Conservation (phyloP, 2,113 vertebrate genomes). For the Panurus biarmicus region DNA sequence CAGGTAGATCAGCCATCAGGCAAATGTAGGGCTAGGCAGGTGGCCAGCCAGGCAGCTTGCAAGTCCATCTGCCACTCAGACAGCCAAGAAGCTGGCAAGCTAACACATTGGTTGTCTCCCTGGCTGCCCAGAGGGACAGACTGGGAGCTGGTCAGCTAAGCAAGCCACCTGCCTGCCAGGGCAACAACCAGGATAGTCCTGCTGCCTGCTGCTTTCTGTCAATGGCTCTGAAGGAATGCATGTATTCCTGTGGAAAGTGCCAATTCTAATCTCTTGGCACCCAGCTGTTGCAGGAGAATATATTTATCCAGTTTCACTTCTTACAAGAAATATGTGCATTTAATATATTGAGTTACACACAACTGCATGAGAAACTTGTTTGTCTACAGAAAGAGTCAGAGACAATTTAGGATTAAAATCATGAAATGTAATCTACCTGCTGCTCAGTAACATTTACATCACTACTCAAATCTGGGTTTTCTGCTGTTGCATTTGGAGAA, state of each 20-base stretch:
- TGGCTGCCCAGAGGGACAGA: not conserved
- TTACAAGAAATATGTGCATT: not conserved
- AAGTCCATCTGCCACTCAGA: slow-evolving; percentile 31
- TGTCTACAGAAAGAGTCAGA: not conserved
- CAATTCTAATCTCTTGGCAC: not conserved
- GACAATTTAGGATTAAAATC: not conserved
- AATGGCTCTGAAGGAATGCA: slow-evolving; percentile 17
- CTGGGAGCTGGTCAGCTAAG: not conserved
- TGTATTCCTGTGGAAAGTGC: not conserved
- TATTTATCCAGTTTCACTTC: not conserved
- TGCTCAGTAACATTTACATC: not conserved
- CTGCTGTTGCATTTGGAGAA: not conserved
- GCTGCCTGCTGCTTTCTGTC: slow-evolving; percentile 20
- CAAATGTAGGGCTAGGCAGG: not conserved
- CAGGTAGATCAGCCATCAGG: slow-evolving; percentile 14
- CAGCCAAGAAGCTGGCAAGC: not conserved
- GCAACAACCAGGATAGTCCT: not conserved
- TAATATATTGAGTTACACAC: not conserved
- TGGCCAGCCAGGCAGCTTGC: slow-evolving; percentile 16
- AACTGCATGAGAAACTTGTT: not conserved
- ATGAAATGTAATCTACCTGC: not conserved
- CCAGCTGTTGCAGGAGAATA: not conserved
- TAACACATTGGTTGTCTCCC: not conserved
- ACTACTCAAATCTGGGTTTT: not conserved
- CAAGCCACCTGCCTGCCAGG: not conserved